Conservation (phyloP, 2,888 invertebrate genomes). For the Cantharis flavilabris region DNA sequence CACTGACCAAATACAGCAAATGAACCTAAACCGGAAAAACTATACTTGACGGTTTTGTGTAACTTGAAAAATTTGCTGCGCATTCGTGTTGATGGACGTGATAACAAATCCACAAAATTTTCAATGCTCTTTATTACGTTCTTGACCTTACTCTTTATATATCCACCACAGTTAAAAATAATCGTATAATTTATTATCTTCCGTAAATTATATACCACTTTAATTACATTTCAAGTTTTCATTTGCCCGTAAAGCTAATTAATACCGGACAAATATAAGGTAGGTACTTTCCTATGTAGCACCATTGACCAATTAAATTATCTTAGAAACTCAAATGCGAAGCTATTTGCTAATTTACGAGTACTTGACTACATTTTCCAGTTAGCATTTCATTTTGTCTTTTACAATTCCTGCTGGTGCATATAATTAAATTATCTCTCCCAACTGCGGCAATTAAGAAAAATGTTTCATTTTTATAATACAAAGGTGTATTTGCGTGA, state of each 20-base stretch:
- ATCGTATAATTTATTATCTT: neutral
- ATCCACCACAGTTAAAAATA: neutral
- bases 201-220: neutral
- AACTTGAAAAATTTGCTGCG: constrained; percentile 1
- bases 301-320: neutral
- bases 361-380: neutral
- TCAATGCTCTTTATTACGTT: neutral
- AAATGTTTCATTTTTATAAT: neutral
- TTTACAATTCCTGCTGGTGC: neutral
- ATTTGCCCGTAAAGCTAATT: neutral
- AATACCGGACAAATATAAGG: neutral
- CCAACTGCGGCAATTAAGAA: neutral
- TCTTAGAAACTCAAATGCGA: neutral
- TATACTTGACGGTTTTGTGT: neutral
- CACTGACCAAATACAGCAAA: constrained; percentile 23
- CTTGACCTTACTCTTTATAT: neutral
- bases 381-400: neutral
- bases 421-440: neutral
- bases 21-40: constrained; percentile 13
- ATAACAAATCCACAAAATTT: neutral
- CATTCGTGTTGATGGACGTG: constrained; percentile 6
- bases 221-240: neutral
- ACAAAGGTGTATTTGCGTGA: too few relatives aligned
- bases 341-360: neutral
- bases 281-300: neutral